Evolutionary conservation across 1,140 invertebrate genomes (phyloP).

Genomic region (Thereuonema tuberculata): DNA sequence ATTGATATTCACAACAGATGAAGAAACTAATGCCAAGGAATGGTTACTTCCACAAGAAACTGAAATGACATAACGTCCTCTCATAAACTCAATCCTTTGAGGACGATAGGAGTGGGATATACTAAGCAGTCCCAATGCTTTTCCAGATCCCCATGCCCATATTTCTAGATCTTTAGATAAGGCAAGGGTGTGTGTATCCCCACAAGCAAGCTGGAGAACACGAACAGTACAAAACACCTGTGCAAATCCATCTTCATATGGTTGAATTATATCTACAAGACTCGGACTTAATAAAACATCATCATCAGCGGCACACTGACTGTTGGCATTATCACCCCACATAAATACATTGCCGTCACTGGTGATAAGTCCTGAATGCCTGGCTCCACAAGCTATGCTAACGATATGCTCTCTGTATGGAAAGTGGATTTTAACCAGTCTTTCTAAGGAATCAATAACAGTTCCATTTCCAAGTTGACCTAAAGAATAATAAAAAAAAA

Average conservation of each 20-base stretch:
- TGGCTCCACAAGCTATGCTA: constrained; percentile 10
- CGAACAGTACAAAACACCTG: background rate
- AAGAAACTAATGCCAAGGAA: background rate
- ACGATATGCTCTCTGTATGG: too few species aligned
- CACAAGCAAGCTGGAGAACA: background rate
- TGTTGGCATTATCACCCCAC: constrained; percentile 12
- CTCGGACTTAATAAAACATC: background rate
- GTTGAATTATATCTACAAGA: background rate
- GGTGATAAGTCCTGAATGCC: background rate
- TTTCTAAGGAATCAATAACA: too few species aligned
- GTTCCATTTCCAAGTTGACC: constrained; percentile 1
- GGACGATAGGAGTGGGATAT: background rate
- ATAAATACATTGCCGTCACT: constrained; percentile 9
- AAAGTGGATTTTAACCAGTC: too few species aligned
- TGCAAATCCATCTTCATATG: background rate
- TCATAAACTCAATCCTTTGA: background rate
- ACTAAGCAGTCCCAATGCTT: background rate
- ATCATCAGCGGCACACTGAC: constrained; percentile 10
- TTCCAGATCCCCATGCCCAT: constrained; percentile 6
- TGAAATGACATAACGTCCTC: background rate
- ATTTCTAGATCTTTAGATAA: constrained; percentile 2
- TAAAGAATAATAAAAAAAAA: background rate
- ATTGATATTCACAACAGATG: too few species aligned
- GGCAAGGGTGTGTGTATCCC: background rate
- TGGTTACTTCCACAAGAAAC: background rate